Evolutionary conservation across 2,888 invertebrate species (phyloP), one percentile per base, ranked within the genome.

Genomic region (Nomada fucata): DNA sequence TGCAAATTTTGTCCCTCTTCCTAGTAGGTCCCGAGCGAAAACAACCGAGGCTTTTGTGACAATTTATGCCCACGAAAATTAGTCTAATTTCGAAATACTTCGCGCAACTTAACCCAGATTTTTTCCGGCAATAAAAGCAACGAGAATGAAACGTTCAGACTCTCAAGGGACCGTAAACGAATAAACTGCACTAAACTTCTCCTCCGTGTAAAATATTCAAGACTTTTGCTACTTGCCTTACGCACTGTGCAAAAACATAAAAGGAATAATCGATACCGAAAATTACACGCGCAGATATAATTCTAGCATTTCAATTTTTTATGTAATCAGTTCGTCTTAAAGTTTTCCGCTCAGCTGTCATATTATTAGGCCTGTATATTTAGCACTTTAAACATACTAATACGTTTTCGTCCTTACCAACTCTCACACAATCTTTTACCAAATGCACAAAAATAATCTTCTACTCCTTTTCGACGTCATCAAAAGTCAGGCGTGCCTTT

Each of bases 21-120:
- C 9, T 47, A 20, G 7, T 3, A 26, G 26, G 13, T 15, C 13
- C 3, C 50, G 13, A 36, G 26, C 44, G 50, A 29, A 53, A 53
- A 36, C 47, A 50, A 47, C 36, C n/a, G 10, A 2, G 10, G 23
- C 18, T 36, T 20, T 67, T 67, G 29, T 26, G 60, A 44, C 42
- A 61, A 71, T 67, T 79, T 50, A 36, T 61, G n/a, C 20, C 36
- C 47, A n/a, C 13, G 44, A 47, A 61, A 61, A 65, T 79, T 50
- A 67, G 47, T 53, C 59, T 50, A 60, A 79, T 70, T 65, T 70
- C 18, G 29, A 47, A 63, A 78, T 26, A 65, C 64, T 78, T 23
- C 11, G 20, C 20, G 53, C 42, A 64, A 52, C 59, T 65, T 76
- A 47, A 76, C 79, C 77, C 36, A 69, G 50, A 79, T 79, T 76